Evolutionary conservation across 2,888 invertebrate species (phyloP), one percentile per base, ranked within the genome.

Genomic region (Epiblema foenella): DNA sequence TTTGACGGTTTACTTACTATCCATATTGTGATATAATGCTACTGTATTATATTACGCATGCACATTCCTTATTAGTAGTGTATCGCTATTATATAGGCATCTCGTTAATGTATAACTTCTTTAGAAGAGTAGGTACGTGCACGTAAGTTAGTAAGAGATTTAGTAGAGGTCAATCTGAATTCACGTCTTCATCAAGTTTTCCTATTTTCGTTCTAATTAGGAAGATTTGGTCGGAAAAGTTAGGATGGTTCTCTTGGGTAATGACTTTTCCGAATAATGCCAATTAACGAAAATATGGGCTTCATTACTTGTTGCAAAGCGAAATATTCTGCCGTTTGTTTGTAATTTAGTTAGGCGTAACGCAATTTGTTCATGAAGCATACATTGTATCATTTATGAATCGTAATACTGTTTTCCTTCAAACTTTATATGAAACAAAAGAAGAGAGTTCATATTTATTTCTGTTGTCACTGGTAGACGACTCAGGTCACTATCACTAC

Each of bases 201-300:
- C 74, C 78, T 79, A 80, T 83, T 80, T 82, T 77, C 77, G 77
- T 78, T 78, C 75, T 80, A 81, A 85, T 83, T 81, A 78, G 77
- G 77, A 77, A 57, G 56, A 67, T 71, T 81, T 78, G 74, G 75
- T 74, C 74, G 70, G 58, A 15, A 63, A 78, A 80, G 75, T 75
- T 77, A 76, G 73, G 75, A 76, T 64, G 69, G 75, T 76, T 74
- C 76, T 57, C 66, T 60, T 39, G 67, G 37, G 66, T 70, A 70
- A 70, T 60, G 65, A 46, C 65, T 70, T 65, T 64, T 49, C 62
- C 56, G 15, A 60, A 66, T 71, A 66, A 66, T 54, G 60, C 65
- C 54, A 37, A 49, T 60, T 66, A 49, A 62, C 37, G 39, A 62
- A 57, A 62, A 67, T 71, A 71, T 71, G 3, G 60, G 57, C 20